A percentile compares a stretch with the other conserved stretches of the same genome.
These are phyloP conservation scores for Oeneis ivallda DNA, from an alignment of 2,888 invertebrate genomes.

Conservation along the genomic window DNA sequence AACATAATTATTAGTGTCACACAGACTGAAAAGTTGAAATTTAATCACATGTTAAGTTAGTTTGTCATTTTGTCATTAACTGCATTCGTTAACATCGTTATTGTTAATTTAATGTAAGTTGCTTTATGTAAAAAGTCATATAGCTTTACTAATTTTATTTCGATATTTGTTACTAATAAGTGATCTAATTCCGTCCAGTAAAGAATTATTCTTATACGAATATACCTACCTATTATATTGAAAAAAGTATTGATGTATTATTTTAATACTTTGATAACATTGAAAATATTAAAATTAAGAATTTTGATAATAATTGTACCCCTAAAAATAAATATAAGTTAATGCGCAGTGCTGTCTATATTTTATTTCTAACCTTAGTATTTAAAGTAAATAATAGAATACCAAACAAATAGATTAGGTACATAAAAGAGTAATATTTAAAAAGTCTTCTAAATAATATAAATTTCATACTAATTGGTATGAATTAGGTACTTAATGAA, in stretches of 20 bases:
- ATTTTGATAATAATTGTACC: constrained; percentile 59
- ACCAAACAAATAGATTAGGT: too few relatives aligned
- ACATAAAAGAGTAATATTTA: too few relatives aligned
- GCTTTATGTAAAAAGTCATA: constrained; percentile 76
- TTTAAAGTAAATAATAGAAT: too few relatives aligned
- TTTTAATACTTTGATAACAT: constrained; percentile 47
- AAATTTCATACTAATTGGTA: too few relatives aligned
- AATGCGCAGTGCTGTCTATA: constrained; percentile 55
- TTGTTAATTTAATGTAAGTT: constrained; percentile 60
- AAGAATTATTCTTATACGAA: constrained; percentile 28
- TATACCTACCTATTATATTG: constrained; percentile 25
- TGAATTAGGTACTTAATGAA: too few relatives aligned
- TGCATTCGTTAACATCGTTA: constrained; percentile 56
- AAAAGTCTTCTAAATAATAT: too few relatives aligned
- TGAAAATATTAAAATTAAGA: constrained; percentile 46
- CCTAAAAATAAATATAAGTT: constrained; percentile 69
- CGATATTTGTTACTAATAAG: constrained; percentile 40
- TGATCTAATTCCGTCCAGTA: constrained; percentile 45
- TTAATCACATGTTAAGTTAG: constrained; percentile 60
- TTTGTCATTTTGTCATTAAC: constrained; percentile 62
- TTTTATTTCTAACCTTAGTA: constrained; percentile 24
- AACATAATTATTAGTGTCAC: constrained; percentile 56
- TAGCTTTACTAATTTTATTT: constrained; percentile 77
- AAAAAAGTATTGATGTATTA: constrained; percentile 45
- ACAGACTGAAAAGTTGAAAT: constrained; percentile 67